Conservation (phyloP, 2,888 invertebrate species). For the Drosophila melanosoma region DNA sequence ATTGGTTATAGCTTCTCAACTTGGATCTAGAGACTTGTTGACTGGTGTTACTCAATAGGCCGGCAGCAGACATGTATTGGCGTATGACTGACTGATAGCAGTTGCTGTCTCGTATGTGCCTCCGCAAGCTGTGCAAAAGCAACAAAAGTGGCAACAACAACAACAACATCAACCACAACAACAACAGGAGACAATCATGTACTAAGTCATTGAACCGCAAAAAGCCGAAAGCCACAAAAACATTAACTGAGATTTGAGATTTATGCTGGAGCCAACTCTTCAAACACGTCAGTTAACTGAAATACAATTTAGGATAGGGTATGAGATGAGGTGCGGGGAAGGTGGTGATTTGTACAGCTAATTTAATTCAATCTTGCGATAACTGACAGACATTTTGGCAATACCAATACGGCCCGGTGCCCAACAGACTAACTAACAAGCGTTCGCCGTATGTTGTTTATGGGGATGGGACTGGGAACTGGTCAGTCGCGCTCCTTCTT, state of each 20-base stretch:
- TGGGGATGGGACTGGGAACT: slow-evolving; percentile 29
- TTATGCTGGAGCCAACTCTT: slow-evolving; percentile 24
- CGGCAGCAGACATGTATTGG: slow-evolving; percentile 66
- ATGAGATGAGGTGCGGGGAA: background rate
- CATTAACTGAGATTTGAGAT: slow-evolving; percentile 36
- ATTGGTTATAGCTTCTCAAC: background rate
- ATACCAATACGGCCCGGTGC: slow-evolving; percentile 1
- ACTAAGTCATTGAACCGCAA: slow-evolving; percentile 72
- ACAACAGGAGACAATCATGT: slow-evolving; percentile 19
- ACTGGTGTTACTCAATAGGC: slow-evolving; percentile 63
- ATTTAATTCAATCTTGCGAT: slow-evolving; percentile 55
- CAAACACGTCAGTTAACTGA: slow-evolving; percentile 24
- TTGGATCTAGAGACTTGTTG: slow-evolving; percentile 25
- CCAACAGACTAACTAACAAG: slow-evolving; percentile 44
- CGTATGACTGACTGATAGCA: slow-evolving; percentile 78
- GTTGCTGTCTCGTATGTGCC: slow-evolving; percentile 56
- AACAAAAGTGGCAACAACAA: background rate
- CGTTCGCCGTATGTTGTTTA: slow-evolving; percentile 55
- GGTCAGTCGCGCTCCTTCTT: background rate
- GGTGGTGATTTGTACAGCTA: slow-evolving; percentile 28
- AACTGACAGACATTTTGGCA: slow-evolving; percentile 33
- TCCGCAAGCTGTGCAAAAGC: slow-evolving; percentile 47
- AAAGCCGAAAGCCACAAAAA: slow-evolving; percentile 32
- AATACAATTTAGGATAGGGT: slow-evolving; percentile 19
- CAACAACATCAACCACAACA: slow-evolving; percentile 32